Conservation (phyloP, 2,113 vertebrate genomes). For the Nothoprocta perdicaria region DNA sequence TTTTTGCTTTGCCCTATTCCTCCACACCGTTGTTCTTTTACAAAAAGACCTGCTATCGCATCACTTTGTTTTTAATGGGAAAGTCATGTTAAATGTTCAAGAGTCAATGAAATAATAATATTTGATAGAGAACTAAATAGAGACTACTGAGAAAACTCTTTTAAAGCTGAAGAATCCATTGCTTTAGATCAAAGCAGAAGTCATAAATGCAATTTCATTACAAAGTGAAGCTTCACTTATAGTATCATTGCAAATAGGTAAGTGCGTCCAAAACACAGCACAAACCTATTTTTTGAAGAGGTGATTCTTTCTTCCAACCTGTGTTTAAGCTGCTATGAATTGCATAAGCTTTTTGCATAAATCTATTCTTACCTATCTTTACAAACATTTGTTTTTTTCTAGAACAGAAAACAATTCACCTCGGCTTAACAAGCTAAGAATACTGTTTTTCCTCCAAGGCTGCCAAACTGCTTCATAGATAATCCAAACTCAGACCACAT, state of each 20-base stretch:
- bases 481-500: background rate
- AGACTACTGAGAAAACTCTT: constrained; percentile 31
- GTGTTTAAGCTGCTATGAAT: background rate
- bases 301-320: background rate
- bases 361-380: background rate
- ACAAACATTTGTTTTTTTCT: background rate
- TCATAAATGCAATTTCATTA: constrained; percentile 36
- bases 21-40: background rate
- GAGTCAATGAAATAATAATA: constrained; percentile 18
- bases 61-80: constrained; percentile 26
- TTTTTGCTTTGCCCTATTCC: background rate
- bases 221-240: background rate
- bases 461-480: background rate
- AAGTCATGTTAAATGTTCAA: constrained; percentile 50
- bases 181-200: constrained; percentile 27
- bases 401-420: background rate
- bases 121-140: constrained; percentile 60
- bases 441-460: background rate
- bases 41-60: background rate
- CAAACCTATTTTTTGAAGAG: background rate
- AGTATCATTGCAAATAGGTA: background rate
- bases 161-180: constrained; percentile 25
- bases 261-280: background rate
- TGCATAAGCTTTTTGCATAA: background rate
- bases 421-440: background rate